These are phyloP conservation scores for Rhinoraja longicauda DNA, from an alignment of 2,797 vertebrate species.

Conservation along the genomic window DNA sequence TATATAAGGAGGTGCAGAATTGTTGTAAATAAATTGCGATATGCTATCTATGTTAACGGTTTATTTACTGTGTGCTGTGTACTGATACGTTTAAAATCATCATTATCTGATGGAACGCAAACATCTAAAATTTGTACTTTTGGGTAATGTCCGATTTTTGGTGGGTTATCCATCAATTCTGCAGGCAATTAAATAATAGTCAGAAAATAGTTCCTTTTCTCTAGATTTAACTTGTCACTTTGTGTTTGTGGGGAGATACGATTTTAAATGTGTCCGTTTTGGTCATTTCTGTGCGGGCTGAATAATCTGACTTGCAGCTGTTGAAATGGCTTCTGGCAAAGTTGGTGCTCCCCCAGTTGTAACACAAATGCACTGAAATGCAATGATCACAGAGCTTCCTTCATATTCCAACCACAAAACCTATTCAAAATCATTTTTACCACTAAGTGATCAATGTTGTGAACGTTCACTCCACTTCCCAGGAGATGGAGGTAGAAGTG, in stretches of 20 bases:
- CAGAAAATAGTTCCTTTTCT: neutral
- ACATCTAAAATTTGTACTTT: neutral
- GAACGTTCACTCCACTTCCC: neutral
- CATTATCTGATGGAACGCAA: neutral
- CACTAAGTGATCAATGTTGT: neutral
- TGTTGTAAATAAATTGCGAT: neutral
- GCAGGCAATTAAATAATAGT: neutral
- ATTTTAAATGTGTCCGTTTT: neutral
- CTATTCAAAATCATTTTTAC: neutral
- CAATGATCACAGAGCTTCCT: neutral
- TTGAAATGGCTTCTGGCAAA: neutral
- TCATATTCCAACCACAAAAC: neutral
- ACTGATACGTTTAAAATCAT: neutral
- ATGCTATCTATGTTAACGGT: neutral
- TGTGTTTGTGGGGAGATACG: neutral
- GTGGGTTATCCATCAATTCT: neutral
- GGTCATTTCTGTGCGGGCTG: neutral
- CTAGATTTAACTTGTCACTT: neutral
- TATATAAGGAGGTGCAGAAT: neutral
- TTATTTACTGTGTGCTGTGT: no score
- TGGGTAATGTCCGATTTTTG: neutral
- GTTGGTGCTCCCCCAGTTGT: neutral
- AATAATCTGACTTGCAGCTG: neutral
- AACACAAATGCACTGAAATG: neutral
- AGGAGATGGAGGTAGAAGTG: no score